Evolutionary conservation across 2,797 vertebrate species (phyloP), one percentile per base, ranked within the genome.

Genomic region (Rhodeus uyekii): DNA sequence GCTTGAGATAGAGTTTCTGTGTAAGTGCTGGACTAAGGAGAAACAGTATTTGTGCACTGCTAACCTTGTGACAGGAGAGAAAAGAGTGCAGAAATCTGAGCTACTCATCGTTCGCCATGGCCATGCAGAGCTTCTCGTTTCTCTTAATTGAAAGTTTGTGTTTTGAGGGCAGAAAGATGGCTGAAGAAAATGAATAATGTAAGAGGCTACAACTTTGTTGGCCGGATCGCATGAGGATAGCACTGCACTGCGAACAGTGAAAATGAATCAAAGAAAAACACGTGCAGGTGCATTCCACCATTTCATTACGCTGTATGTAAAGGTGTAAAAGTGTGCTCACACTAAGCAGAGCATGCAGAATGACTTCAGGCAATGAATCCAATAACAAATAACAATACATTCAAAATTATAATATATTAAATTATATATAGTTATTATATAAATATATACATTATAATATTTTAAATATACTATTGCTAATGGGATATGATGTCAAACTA

Each of bases 1-100:
- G 67, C 29, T 18, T 16, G 27, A 88, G 84, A 90, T 91, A 89
- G 85, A 85, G 89, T 93, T 92, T 93, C 89, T 83, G 81, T 86
- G 85, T 89, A 92, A 91, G 81, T 83, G 87, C 76, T 88, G 84
- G 72, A 55, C 79, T 91, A 85, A 87, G 87, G 84, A 89, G 83
- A 90, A 91, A 88, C 86, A 36, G 58, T 89, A 78, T 79, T 86
- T 32, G 75, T 78, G 75, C 32, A 44, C 68, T 87, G 83, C 78
- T 87, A 88, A 89, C 69, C 81, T 88, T 89, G 86, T 86, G 80
- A 82, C 44, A 88, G 76, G 82, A 90, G 86, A 80, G 88, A 91
- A 90, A 86, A 61, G 81, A 69, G 81, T 65, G 9, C 69, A 88
- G 88, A 90, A 92, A 92, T 87, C 82, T 34, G 82, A 93, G 81